These are phyloP conservation scores for Sparidentex hasta DNA, from an alignment of 2,797 vertebrate genomes.

Conservation along the genomic window DNA sequence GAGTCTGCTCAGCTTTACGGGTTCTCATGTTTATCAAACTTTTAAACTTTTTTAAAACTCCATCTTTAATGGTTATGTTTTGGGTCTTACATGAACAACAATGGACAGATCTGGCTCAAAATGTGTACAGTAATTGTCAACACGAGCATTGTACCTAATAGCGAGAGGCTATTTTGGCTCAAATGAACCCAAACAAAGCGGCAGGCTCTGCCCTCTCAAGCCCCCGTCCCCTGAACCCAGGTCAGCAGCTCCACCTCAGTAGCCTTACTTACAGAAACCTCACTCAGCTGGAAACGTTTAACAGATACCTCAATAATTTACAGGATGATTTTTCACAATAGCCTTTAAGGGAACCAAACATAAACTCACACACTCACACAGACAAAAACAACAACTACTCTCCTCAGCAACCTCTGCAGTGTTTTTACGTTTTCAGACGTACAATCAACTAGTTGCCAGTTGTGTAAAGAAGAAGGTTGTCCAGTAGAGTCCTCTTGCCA, in stretches of 20 bases:
- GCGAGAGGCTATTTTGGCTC: slow-evolving; percentile 1
- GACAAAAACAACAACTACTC: slow-evolving; percentile 36
- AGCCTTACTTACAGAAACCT: slow-evolving; percentile 82
- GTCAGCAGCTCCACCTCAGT: slow-evolving; percentile 83
- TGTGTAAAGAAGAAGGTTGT: slow-evolving; percentile 45
- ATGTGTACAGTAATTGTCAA: slow-evolving; percentile 5
- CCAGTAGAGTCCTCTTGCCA: slow-evolving; percentile 55
- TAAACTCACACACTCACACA: slow-evolving; percentile 46
- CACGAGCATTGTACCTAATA: slow-evolving; percentile 13
- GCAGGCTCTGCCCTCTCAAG: slow-evolving; percentile 22
- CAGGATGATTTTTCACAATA: slow-evolving; percentile 74
- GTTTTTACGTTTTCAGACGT: slow-evolving; percentile 30
- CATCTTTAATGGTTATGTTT: slow-evolving; percentile 5
- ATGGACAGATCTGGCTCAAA: background rate
- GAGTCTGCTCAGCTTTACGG: slow-evolving; percentile 30
- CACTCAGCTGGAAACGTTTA: slow-evolving; percentile 76
- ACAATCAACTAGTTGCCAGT: slow-evolving; percentile 54
- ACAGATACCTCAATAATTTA: slow-evolving; percentile 82
- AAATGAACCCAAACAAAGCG: slow-evolving; percentile 23
- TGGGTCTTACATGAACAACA: background rate
- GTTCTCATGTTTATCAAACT: slow-evolving; percentile 26
- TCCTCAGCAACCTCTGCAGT: slow-evolving; percentile 62
- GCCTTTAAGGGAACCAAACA: slow-evolving; percentile 82
- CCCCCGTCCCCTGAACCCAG: slow-evolving; percentile 62
- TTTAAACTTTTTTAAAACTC: slow-evolving; percentile 14